Conservation (phyloP, 2,888 invertebrate genomes). For the Diogma glabrata region DNA sequence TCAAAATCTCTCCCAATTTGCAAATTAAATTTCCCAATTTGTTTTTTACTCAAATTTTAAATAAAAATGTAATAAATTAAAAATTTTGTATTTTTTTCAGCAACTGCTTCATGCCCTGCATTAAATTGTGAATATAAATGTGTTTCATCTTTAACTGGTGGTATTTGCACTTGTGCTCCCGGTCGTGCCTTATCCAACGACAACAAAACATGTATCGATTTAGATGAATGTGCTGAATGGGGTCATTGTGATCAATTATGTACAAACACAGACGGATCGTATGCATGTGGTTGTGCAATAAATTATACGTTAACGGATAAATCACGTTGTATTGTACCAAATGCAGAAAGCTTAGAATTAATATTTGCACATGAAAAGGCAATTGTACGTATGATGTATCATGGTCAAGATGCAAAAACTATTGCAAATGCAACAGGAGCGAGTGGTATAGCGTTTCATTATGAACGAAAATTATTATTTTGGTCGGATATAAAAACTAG, state of each 20-base stretch:
- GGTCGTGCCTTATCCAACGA: constrained; percentile 75
- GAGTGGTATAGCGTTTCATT: constrained; percentile 78
- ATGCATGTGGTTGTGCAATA: constrained; percentile 68
- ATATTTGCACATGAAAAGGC: constrained; percentile 61
- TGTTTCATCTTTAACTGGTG: constrained; percentile 79
- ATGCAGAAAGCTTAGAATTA: constrained; percentile 46
- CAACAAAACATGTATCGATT: constrained; percentile 79
- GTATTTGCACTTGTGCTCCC: constrained; percentile 77
- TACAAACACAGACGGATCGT: constrained; percentile 75
- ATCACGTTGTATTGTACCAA: constrained; percentile 51
- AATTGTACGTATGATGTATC: constrained; percentile 56
- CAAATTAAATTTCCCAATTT: too few relatives aligned
- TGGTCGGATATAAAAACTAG: constrained; percentile 86
- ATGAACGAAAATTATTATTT: constrained; percentile 61
- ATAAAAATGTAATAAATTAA: neutral
- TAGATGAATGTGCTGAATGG: constrained; percentile 87
- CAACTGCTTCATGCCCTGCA: constrained; percentile 67
- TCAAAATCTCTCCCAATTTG: too few relatives aligned
- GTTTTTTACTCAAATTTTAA: too few relatives aligned
- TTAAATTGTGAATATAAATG: constrained; percentile 86
- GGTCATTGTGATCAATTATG: constrained; percentile 93
- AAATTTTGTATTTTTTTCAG: constrained; percentile 38
- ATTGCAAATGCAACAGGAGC: constrained; percentile 75
- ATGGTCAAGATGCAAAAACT: constrained; percentile 48
- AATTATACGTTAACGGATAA: constrained; percentile 57